Base-by-base conservation (phyloP, 1,140 invertebrate species). In the Zaprionus nigranus region DNA sequence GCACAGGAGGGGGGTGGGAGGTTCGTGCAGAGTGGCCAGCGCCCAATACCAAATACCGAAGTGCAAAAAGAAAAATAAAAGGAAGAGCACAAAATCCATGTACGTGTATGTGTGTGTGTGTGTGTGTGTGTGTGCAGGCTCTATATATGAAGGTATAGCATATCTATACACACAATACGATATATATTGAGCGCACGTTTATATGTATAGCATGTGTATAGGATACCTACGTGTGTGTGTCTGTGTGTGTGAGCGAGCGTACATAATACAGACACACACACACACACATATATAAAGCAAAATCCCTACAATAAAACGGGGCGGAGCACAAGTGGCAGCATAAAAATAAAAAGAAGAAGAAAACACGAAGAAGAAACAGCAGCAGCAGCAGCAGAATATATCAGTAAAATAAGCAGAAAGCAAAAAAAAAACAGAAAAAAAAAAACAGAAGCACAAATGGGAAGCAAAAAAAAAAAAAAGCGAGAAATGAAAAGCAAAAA, bases 251-350 rank as follows among this genome's bases (percentile, higher is more conserved):
- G 43, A 22, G 46, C 22, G 46, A 28, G 26, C 65, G 43, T 78
- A 66, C 34, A 69, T 53, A 54, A 70, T 54, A 56, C 64, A 54
- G 46, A 53, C 30, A 53, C 13, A 57, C 22, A 51, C 51, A 70
- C 58, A 64, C 20, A 63, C 34, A 68, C 54, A 74, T 79, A 64
- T 86, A 82, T 77, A 70, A 78, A 68, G 69, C 70, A 70, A 74
- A 83, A 83, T 88, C 84, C 84, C 84, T 88, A 88, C 81, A 90
- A 90, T 90, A 90, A 88, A 88, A 88, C 62, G 85, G 84, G 84
- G 84, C 84, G 84, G 84, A 88, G 84, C 84, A 88, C 84, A 84
- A 87, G 84, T 88, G 78, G 69, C 84, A 80, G 69, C 78, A 74
- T 60, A 70, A 49, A 57, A 72, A 60, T 15, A 46, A 56, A 38